Conservation (phyloP, 2,888 invertebrate genomes). For the Spicauda simplicius region DNA sequence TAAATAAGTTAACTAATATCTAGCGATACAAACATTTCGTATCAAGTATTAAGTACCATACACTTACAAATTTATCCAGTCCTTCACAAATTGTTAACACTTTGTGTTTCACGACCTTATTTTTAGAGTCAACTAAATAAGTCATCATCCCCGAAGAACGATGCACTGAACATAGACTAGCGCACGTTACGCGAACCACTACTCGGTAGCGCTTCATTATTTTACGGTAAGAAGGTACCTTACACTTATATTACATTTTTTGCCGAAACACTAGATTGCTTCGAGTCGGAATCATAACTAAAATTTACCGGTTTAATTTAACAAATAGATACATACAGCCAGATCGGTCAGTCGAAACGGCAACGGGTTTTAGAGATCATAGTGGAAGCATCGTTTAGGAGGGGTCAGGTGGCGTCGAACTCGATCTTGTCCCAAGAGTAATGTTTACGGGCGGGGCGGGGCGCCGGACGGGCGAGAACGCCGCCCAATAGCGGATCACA, state of each 20-base stretch:
- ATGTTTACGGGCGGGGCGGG: constrained; percentile 87
- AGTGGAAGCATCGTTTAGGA: constrained; percentile 48
- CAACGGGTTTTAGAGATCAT: constrained; percentile 52
- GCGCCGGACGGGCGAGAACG: constrained; percentile 83
- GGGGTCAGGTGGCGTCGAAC: constrained; percentile 87
- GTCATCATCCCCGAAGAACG: constrained; percentile 70
- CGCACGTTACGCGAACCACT: constrained; percentile 52
- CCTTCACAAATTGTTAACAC: constrained; percentile 65
- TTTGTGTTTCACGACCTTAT: constrained; percentile 65
- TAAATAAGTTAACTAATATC: constrained; percentile 66
- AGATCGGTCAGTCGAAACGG: constrained; percentile 5
- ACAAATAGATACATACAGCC: constrained; percentile 3
- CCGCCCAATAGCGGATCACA: constrained; percentile 91
- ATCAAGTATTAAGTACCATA: constrained; percentile 73
- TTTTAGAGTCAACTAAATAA: constrained; percentile 56
- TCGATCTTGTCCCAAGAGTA: constrained; percentile 92
- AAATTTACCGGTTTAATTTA: background rate
- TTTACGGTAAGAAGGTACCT: constrained; percentile 1
- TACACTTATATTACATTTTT: background rate
- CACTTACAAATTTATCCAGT: constrained; percentile 46
- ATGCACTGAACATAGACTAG: constrained; percentile 70
- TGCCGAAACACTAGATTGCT: background rate
- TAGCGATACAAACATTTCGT: constrained; percentile 75
- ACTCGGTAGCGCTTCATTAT: constrained; percentile 52
- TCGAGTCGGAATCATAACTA: background rate